Evolutionary conservation across 2,797 vertebrate genomes (phyloP), one percentile per base, ranked within the genome.

Genomic region (Hafferia zeledoni): DNA sequence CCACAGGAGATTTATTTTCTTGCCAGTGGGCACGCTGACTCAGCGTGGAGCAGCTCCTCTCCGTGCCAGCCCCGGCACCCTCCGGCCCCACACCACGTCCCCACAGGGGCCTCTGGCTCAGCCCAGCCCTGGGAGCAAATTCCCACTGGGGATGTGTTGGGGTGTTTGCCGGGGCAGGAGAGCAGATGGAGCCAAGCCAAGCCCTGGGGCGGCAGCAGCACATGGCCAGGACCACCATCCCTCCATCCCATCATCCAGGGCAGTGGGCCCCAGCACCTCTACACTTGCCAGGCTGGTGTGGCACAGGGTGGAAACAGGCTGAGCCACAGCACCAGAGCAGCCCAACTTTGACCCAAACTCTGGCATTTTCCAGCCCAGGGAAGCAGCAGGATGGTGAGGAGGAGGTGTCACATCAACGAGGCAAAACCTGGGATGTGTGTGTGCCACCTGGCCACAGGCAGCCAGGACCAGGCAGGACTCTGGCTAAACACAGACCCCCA

Each of bases 1-100:
- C 95, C 95, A 41, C 46, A 52, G 92, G 71, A 85, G 85, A 80
- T 90, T 74, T 53, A 72, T 93, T n/a, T 69, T 53, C 55, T 79
- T 89, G 90, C 68, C 88, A 68, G 11, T 3, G 18, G 75, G 59
- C 59, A 50, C 0, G 27, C 92, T 94, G 95, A 91, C 55, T 88
- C 94, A 90, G 94, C 88, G 77, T 11, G 0, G 50, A 85, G 60
- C 25, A 1, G 75, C 82, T 79, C 67, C 53, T 70, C 75, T 60
- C 56, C 0, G 0, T 1, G 30, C 35, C 77, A 83, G 44, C 82
- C 27, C 61, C 1, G 7, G n/a, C 71, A 52, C 79, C 83, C 60
- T 75, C 87, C 69, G 15, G 59, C 78, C 41, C 49, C 3, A 1
- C 2, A 0, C 60, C 12, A 11, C 0, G 1, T n/a, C 49, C 53